A percentile compares a stretch with the other conserved stretches of the same genome.
Evolutionary conservation across 2,888 invertebrate genomes (phyloP).

Genomic region (Drosophila paracracens): DNA sequence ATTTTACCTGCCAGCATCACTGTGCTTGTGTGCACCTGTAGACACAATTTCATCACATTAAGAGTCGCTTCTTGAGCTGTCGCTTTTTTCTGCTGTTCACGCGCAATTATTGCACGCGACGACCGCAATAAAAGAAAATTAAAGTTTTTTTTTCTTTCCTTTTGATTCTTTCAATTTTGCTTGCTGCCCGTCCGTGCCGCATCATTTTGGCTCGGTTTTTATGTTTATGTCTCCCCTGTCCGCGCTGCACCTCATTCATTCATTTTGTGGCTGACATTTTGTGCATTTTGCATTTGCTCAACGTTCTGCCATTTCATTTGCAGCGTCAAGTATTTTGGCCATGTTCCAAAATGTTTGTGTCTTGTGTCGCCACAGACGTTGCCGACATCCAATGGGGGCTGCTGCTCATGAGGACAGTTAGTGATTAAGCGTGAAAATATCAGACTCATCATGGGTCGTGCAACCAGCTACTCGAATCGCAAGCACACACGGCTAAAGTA

Average conservation of each 20-base stretch:
- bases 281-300: constrained; percentile 60
- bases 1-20: constrained; percentile 2
- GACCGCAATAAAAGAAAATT: constrained; percentile 79
- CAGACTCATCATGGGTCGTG: constrained; percentile 62
- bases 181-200: constrained; percentile 48
- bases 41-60: constrained; percentile 32
- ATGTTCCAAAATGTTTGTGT: constrained; percentile 69
- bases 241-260: constrained; percentile 9
- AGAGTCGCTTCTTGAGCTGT: constrained; percentile 3
- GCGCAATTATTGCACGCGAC: constrained; percentile 78
- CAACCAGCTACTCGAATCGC: constrained; percentile 31
- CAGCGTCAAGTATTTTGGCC: constrained; percentile 80
- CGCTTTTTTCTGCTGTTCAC: constrained; percentile 55
- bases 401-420: constrained; percentile 73
- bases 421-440: constrained; percentile 83
- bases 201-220: constrained; percentile 52
- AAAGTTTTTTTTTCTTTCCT: constrained; percentile 60
- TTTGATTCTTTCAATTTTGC: constrained; percentile 49
- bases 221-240: constrained; percentile 8
- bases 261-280: constrained; percentile 56
- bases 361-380: constrained; percentile 56
- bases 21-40: neutral
- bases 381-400: constrained; percentile 44
- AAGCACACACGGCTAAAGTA: constrained; percentile 3
- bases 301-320: constrained; percentile 79